Conservation (phyloP, 2,888 invertebrate species). For the Drosophila diplacantha region DNA sequence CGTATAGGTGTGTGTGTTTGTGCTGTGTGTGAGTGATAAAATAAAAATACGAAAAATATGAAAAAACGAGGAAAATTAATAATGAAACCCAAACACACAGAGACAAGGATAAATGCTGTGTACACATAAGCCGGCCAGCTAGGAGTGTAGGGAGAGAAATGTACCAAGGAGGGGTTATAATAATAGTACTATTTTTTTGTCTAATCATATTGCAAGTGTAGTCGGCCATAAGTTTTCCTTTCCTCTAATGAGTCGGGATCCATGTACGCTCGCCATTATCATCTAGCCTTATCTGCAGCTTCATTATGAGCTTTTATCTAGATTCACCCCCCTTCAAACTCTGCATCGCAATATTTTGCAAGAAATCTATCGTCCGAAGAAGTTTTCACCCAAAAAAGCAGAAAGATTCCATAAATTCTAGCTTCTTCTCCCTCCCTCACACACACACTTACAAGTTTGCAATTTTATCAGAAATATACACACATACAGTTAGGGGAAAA, state of each 20-base stretch:
- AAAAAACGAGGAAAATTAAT: constrained; percentile 70
- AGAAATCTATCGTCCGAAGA: constrained; percentile 60
- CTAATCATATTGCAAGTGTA: constrained; percentile 70
- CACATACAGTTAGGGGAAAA: constrained; percentile 22
- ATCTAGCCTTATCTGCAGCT: constrained; percentile 44
- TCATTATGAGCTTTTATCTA: constrained; percentile 51
- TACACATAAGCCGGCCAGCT: constrained; percentile 36
- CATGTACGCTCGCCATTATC: constrained; percentile 44
- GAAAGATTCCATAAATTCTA: constrained; percentile 68
- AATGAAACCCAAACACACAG: constrained; percentile 65
- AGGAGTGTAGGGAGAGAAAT: constrained; percentile 32
- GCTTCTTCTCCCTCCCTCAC: constrained; percentile 43
- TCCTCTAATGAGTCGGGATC: constrained; percentile 32
- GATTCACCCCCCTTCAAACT: constrained; percentile 48
- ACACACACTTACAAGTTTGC: constrained; percentile 53
- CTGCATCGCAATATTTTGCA: constrained; percentile 65
- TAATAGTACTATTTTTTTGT: constrained; percentile 55
- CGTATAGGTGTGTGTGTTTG: constrained; percentile 29
- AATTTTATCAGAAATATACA: constrained; percentile 67
- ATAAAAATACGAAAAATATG: constrained; percentile 72
- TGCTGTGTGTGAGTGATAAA: constrained; percentile 55
- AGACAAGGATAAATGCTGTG: constrained; percentile 63
- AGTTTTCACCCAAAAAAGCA: constrained; percentile 56
- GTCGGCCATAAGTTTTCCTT: constrained; percentile 54
- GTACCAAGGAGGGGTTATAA: constrained; percentile 51